A percentile compares a stretch with the other conserved stretches of the same genome.
Conservation (phyloP, 2,888 invertebrate species). For the Syrphus vitripennis region DNA sequence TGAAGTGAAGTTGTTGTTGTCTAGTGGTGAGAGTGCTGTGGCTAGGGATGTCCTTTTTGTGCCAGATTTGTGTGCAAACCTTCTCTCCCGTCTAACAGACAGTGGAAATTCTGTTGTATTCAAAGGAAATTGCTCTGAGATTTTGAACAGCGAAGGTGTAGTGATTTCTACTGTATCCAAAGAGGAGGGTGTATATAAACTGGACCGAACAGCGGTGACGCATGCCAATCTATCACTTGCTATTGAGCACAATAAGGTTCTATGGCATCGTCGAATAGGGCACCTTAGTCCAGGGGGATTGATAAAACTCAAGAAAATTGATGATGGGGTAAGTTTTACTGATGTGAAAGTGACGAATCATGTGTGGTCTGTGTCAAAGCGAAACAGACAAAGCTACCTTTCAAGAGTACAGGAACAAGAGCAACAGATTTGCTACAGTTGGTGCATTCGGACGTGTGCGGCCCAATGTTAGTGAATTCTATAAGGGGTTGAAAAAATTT, state of each 20-base stretch:
- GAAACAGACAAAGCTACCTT: not conserved
- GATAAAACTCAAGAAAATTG: not conserved
- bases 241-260: not conserved
- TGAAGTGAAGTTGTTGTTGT: conserved; percentile 1
- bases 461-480: conserved; percentile 1
- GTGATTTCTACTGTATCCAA: conserved; percentile 2
- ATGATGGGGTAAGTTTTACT: not conserved
- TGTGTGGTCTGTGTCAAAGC: conserved; percentile 2
- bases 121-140: not conserved
- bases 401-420: conserved; percentile 8
- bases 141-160: not conserved
- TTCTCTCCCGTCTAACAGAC: conserved; percentile 15
- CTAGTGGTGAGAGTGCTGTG: not conserved
- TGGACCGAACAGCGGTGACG: not conserved
- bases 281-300: not conserved
- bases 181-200: conserved; percentile 5
- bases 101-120: conserved; percentile 4
- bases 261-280: conserved; percentile 24
- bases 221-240: not conserved
- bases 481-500: conserved; percentile 76
- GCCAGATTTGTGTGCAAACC: conserved; percentile 4
- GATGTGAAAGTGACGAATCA: not conserved
- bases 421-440: too few relatives aligned
- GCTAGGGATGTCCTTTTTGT: conserved; percentile 2
- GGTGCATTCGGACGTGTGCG: conserved; percentile 33